These are phyloP conservation scores for Phalacrocorax pelagicus DNA, from an alignment of 2,113 vertebrate genomes.

Conservation along the genomic window DNA sequence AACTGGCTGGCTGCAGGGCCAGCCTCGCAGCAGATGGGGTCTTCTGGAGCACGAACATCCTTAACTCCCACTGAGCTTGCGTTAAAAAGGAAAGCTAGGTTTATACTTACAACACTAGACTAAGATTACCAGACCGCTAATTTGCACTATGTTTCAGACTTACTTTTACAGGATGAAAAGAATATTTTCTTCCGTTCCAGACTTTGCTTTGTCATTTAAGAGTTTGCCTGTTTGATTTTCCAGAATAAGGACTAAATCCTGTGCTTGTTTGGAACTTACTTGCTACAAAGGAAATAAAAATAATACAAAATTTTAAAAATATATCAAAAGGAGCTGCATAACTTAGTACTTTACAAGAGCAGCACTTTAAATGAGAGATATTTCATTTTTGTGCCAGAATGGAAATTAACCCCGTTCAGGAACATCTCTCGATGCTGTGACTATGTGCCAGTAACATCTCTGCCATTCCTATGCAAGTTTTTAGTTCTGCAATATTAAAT, in stretches of 20 bases:
- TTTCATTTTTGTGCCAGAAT: neutral
- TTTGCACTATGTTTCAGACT: neutral
- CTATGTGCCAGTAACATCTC: neutral
- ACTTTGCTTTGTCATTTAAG: neutral
- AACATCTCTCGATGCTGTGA: neutral
- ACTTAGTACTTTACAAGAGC: neutral
- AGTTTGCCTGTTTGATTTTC: neutral
- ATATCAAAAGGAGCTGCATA: neutral
- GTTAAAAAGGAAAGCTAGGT: neutral
- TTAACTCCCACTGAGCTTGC: neutral
- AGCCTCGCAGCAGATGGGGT: fast-evolving
- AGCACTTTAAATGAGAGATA: neutral
- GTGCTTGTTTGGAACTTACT: neutral
- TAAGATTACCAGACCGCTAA: neutral
- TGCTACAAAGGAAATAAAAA: neutral
- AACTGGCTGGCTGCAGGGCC: neutral
- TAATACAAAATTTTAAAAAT: fast-evolving
- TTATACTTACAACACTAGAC: neutral
- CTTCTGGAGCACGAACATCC: neutral
- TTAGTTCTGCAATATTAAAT: slow-evolving; percentile 23
- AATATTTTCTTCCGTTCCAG: neutral
- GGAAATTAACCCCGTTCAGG: neutral
- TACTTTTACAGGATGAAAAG: neutral
- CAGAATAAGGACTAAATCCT: neutral
- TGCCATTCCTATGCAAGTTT: neutral